These are phyloP conservation scores for Callyntrura sp. DNA, from an alignment of 2,888 invertebrate species.

Conservation along the genomic window DNA sequence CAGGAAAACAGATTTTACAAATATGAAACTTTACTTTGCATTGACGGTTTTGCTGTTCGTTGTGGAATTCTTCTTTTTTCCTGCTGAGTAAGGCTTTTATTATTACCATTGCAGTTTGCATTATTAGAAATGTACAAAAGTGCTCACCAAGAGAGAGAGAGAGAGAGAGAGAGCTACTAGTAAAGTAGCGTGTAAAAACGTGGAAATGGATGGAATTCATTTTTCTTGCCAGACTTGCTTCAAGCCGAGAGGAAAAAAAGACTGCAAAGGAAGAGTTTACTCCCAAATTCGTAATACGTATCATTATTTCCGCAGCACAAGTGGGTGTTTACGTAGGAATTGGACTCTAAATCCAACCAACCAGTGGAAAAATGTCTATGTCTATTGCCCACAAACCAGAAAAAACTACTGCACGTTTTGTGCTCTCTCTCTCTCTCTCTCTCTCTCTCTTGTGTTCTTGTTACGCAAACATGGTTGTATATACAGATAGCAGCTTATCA, in stretches of 20 bases:
- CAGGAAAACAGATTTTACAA: constrained; percentile 39
- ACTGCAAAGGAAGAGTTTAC: background rate
- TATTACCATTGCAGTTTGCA: constrained; percentile 17
- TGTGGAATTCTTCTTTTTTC: background rate
- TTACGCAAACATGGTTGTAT: background rate
- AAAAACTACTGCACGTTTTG: background rate
- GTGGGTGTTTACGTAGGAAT: too few species aligned
- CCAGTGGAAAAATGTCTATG: background rate
- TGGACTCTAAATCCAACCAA: too few species aligned
- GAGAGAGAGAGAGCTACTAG: background rate
- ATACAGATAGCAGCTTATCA: background rate
- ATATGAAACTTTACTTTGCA: constrained; percentile 11
- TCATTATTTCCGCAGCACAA: too few species aligned
- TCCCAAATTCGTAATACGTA: too few species aligned
- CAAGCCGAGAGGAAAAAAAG: background rate
- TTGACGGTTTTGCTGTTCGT: too few species aligned
- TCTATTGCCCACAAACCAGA: background rate
- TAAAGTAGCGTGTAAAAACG: constrained; percentile 40
- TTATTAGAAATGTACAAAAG: background rate
- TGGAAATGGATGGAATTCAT: constrained; percentile 40
- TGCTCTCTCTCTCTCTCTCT: background rate
- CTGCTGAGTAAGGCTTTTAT: constrained; percentile 17
- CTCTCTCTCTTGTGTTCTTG: background rate
- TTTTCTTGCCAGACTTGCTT: constrained; percentile 6
- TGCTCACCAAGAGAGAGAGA: background rate